Evolutionary conservation across 2,797 vertebrate genomes (phyloP).

Genomic region (Trachops cirrhosus): DNA sequence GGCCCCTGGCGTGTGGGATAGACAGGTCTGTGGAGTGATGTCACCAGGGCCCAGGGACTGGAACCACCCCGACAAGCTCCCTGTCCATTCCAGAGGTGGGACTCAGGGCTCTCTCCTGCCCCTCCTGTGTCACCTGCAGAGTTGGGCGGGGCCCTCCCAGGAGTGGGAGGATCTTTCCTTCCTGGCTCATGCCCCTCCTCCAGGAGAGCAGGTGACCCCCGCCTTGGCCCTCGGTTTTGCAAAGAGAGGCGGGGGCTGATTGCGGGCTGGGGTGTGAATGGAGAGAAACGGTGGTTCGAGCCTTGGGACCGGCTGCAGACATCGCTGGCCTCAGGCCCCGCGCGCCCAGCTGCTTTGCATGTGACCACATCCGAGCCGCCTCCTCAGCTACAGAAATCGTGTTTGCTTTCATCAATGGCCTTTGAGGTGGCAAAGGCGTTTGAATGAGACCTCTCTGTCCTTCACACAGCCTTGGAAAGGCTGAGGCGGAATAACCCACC

Average conservation of each 20-base stretch:
- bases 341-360: background rate
- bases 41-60: background rate
- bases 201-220: background rate
- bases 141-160: background rate
- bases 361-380: background rate
- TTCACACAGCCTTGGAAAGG: background rate
- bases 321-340: fast-evolving
- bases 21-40: constrained; percentile 42
- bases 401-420: constrained; percentile 14
- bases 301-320: background rate
- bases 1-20: background rate
- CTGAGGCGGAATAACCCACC: background rate
- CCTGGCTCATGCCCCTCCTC: background rate
- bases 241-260: fast-evolving
- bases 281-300: background rate
- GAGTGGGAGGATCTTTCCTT: background rate
- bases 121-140: background rate
- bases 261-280: fast-evolving
- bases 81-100: background rate
- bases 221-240: background rate
- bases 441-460: constrained; percentile 49
- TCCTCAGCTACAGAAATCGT: background rate
- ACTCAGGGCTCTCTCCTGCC: background rate
- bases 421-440: background rate
- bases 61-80: background rate